Conservation (phyloP, 2,113 vertebrate species). For the Pitta sordida region DNA sequence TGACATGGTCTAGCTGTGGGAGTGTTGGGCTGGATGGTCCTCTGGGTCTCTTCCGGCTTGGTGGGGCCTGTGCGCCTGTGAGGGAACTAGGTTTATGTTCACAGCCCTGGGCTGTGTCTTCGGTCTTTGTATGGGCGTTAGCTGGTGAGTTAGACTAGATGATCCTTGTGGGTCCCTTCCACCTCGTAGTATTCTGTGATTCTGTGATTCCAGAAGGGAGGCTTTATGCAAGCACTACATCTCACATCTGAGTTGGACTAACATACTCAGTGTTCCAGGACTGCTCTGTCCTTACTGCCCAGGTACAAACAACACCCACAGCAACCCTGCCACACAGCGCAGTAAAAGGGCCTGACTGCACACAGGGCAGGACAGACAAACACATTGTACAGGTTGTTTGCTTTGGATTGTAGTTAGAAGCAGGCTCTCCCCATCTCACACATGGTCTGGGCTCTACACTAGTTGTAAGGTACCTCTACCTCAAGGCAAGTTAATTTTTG, state of each 20-base stretch:
- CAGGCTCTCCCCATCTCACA: not conserved
- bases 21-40: no score
- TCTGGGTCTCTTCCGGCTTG: no score
- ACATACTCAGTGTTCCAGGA: not conserved
- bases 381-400: rapidly evolving
- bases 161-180: no score
- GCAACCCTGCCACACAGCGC: not conserved
- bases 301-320: not conserved
- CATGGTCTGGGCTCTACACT: not conserved
- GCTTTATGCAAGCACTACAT: not conserved
- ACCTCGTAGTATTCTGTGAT: no score
- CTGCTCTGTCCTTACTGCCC: not conserved
- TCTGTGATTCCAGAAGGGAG: not conserved
- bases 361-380: rapidly evolving
- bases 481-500: not conserved
- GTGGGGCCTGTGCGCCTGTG: no score
- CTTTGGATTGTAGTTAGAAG: not conserved
- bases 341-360: not conserved
- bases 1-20: no score
- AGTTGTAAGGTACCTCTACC: not conserved
- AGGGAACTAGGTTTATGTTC: no score
- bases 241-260: not conserved
- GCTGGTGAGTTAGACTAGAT: no score
- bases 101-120: no score
- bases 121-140: no score